These are phyloP conservation scores for Bradypodion pumilum DNA, from an alignment of 2,797 vertebrate species.

Conservation along the genomic window DNA sequence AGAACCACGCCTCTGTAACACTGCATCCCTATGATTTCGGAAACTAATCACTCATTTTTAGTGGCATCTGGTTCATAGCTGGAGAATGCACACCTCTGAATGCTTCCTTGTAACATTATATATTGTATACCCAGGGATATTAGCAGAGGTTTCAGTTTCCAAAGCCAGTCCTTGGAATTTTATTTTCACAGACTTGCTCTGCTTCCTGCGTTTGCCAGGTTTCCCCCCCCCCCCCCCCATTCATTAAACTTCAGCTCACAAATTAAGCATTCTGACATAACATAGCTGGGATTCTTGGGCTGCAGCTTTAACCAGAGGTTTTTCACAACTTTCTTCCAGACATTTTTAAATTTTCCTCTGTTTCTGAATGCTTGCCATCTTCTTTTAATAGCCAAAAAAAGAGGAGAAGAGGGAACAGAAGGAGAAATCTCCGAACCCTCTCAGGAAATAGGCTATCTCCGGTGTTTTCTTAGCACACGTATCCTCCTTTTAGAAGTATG, in stretches of 20 bases:
- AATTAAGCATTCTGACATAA: slow-evolving; percentile 76
- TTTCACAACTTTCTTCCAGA: slow-evolving; percentile 76
- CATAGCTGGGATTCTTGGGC: slow-evolving; percentile 79
- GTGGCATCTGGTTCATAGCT: slow-evolving; percentile 4
- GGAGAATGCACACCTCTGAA: slow-evolving; percentile 17
- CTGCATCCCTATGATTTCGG: neutral
- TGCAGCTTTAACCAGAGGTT: slow-evolving; percentile 66
- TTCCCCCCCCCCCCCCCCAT: no score
- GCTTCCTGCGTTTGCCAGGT: slow-evolving; percentile 68
- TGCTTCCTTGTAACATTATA: slow-evolving; percentile 40
- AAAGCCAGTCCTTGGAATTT: slow-evolving; percentile 59
- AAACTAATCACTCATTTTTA: slow-evolving; percentile 15
- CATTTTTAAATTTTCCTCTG: slow-evolving; percentile 72
- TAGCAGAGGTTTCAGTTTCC: slow-evolving; percentile 39
- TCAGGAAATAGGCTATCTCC: slow-evolving; percentile 70
- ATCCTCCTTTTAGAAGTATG: slow-evolving; percentile 67
- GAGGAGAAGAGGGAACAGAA: neutral
- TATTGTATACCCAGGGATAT: slow-evolving; percentile 19
- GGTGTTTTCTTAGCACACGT: slow-evolving; percentile 60
- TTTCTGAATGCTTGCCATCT: slow-evolving; percentile 70
- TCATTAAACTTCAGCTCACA: slow-evolving; percentile 75
- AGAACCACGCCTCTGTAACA: neutral
- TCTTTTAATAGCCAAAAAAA: slow-evolving; percentile 72
- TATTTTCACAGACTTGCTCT: slow-evolving; percentile 64
- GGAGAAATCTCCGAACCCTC: slow-evolving; percentile 56